Conservation (phyloP, 2,888 invertebrate species). For the Leucoma salicis region DNA sequence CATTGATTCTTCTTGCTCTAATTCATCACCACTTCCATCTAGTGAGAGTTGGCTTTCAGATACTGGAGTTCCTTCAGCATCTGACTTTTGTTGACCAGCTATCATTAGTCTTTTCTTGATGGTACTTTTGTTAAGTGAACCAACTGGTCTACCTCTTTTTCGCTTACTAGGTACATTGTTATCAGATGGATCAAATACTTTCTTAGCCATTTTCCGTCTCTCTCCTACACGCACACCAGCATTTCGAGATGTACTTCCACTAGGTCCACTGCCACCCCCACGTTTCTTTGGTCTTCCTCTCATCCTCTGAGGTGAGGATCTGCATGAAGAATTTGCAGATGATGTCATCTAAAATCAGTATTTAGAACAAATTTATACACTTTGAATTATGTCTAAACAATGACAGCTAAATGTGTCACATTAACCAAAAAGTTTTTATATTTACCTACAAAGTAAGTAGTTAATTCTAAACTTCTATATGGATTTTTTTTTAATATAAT, state of each 20-base stretch:
- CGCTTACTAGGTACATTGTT: conserved; percentile 88
- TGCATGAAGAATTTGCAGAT: conserved; percentile 75
- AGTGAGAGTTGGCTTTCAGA: conserved; percentile 68
- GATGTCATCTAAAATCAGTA: conserved; percentile 65
- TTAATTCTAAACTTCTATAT: no score
- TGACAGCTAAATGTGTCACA: no score
- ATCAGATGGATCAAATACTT: conserved; percentile 93
- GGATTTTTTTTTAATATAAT: no score
- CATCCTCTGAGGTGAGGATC: conserved; percentile 74
- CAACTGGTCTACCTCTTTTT: conserved; percentile 86
- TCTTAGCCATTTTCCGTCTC: conserved; percentile 88
- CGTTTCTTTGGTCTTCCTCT: conserved; percentile 72
- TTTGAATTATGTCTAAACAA: no score
- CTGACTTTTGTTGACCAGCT: conserved; percentile 46
- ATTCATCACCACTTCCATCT: conserved; percentile 72
- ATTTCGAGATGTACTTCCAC: conserved; percentile 51
- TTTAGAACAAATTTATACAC: no score
- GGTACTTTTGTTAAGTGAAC: conserved; percentile 83
- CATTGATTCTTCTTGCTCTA: conserved; percentile 65
- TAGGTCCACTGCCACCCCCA: conserved; percentile 51
- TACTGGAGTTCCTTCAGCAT: conserved; percentile 58
- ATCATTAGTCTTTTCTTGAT: conserved; percentile 76
- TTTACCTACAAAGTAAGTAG: no score
- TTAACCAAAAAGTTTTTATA: no score
- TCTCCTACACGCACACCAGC: conserved; percentile 81